Percentiles rank a stretch among this genome's conserved stretches.
phyloP scores from a whole-genome alignment of 1,140 invertebrate genomes.

The Leptinotarsa defecta region DNA sequence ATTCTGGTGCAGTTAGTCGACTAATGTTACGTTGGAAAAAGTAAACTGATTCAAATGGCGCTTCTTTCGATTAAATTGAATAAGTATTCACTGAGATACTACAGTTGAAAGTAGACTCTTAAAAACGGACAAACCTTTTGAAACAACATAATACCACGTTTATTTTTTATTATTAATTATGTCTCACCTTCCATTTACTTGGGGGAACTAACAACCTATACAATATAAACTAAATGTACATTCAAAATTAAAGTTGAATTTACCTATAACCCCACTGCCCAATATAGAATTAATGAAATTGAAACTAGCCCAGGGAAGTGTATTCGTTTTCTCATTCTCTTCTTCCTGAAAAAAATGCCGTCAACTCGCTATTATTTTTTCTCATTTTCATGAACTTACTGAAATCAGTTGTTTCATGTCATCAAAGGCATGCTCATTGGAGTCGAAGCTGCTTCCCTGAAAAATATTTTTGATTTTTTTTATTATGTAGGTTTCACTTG shows the following conservation, averaged over 20 bases:
- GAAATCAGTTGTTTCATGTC: constrained; percentile 62
- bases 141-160: no score
- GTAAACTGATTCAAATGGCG: no score
- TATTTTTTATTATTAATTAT: not conserved
- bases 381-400: constrained; percentile 52
- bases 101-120: no score
- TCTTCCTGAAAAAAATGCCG: constrained; percentile 53
- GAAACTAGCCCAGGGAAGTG: constrained; percentile 81
- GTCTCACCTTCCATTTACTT: not conserved
- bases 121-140: no score
- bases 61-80: no score
- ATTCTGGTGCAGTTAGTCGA: no score
- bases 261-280: constrained; percentile 87
- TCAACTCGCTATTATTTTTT: not conserved
- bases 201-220: no score
- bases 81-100: no score
- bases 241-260: not conserved
- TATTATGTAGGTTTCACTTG: no score
- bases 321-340: constrained; percentile 62
- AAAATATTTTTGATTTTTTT: not conserved
- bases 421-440: constrained; percentile 62
- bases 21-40: no score
- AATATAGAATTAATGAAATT: constrained; percentile 95
- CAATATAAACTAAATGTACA: no score
- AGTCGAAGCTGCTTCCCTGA: constrained; percentile 61